Base-by-base conservation (phyloP, 2,888 invertebrate species). In the Noctua janthe region DNA sequence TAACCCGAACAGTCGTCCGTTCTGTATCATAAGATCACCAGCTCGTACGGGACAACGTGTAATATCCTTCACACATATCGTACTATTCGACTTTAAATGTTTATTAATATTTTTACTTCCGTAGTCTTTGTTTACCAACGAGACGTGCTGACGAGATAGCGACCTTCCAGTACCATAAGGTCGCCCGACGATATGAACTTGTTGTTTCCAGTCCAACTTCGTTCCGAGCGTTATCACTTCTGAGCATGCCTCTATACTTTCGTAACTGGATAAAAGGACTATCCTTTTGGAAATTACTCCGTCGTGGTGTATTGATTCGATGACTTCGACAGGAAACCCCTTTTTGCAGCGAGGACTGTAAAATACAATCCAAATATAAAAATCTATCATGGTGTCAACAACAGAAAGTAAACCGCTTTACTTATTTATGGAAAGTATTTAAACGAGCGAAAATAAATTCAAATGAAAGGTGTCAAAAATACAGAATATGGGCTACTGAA, bases 271-370 rank as follows among this genome's bases (percentile, higher is more conserved):
- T 79, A 97, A 81, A 11, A 96, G 88, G 4, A 94, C 94, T 62
- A 97, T 87, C 49, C 91, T 93, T 73, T 94, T 94, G 2, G 94
- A 93, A 35, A 93, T 80, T 0, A 92, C 91, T 5, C 94, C 95
- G 3, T 94, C 93, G 76, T 95, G 94, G 15, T 90, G 87, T 64
- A 96, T 89, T 1, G 91, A 85, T 74, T 95, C 94, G 17, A 93
- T 90, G 5, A 90, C 82, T 71, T 95, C 93, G 20, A 96, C 91
- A 0, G 94, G 70, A 82, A 96, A 96, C 15, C 95, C 95, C 91
- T 95, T 96, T 88, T 94, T 96, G 91, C 97, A 97, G 67, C 91
- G 91, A 35, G 94, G 94, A 39, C 97, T 97, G 92, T 82, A 95
- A 95, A 64, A 71, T 66, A 84, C 78, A 80, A 13, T 35, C 0